These are phyloP conservation scores for Siniperca scherzeri DNA, from an alignment of 2,797 vertebrate genomes.

Conservation along the genomic window DNA sequence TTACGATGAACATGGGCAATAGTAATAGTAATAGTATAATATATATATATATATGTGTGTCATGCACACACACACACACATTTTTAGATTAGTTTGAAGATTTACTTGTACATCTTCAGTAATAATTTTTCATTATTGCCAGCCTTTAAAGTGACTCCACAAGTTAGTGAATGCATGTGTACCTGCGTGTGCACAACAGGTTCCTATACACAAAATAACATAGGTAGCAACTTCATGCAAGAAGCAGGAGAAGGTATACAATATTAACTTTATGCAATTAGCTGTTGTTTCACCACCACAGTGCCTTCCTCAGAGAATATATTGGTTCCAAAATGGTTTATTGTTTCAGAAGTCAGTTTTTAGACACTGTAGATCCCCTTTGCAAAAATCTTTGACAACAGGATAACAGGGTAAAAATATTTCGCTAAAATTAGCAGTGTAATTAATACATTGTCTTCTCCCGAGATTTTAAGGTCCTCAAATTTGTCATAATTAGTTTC, in stretches of 20 bases:
- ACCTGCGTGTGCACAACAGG: neutral
- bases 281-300: slow-evolving; percentile 2
- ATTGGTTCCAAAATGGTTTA: neutral
- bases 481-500: neutral
- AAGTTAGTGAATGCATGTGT: neutral
- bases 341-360: neutral
- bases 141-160: slow-evolving; percentile 8
- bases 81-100: too few relatives aligned
- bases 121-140: neutral
- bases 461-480: neutral
- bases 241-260: neutral
- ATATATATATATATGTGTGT: too few relatives aligned
- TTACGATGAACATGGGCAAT: neutral
- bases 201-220: neutral
- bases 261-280: neutral
- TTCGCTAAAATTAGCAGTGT: neutral
- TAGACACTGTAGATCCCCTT: neutral
- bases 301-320: neutral
- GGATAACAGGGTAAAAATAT: neutral
- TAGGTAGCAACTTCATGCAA: neutral
- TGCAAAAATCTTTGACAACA: neutral
- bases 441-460: neutral
- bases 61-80: too few relatives aligned
- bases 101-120: neutral
- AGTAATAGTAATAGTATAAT: too few relatives aligned